Percentiles rank a stretch among this genome's conserved stretches.
Conservation (phyloP, 2,113 vertebrate genomes). For the Cyphomyrus plagiostoma region DNA sequence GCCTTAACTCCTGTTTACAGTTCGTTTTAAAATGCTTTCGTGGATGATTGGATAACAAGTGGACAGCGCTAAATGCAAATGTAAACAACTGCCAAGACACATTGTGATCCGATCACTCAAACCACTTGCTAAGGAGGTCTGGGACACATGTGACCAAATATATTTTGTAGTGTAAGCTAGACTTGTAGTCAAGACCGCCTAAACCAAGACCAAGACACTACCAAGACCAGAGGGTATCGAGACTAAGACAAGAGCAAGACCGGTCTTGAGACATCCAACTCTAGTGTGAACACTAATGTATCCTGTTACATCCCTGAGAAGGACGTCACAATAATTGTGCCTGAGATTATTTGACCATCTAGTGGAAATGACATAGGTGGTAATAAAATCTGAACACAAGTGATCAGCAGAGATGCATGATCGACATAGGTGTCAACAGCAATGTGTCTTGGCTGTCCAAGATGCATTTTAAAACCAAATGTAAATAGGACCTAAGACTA, state of each 20-base stretch:
- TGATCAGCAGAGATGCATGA: neutral
- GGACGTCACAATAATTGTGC: neutral
- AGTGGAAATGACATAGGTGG: neutral
- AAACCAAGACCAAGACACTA: too few relatives aligned
- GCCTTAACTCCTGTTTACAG: neutral
- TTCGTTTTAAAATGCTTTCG: neutral
- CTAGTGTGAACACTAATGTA: neutral
- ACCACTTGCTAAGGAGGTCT: neutral
- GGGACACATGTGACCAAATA: neutral
- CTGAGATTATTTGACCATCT: neutral
- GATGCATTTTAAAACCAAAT: neutral
- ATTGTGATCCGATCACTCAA: neutral
- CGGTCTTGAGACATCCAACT: too few relatives aligned
- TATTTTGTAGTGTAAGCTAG: neutral
- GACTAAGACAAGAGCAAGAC: too few relatives aligned
- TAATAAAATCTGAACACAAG: neutral
- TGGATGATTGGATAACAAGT: neutral
- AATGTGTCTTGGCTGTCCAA: neutral
- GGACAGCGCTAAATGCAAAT: neutral
- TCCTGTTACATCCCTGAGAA: neutral
- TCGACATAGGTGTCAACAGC: neutral
- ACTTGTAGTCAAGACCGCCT: too few relatives aligned
- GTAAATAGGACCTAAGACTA: neutral
- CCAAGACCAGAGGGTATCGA: too few relatives aligned
- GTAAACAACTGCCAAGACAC: neutral